These are phyloP conservation scores for Hypocryptadius cinnamomeus DNA, from an alignment of 2,113 vertebrate genomes.

Conservation along the genomic window DNA sequence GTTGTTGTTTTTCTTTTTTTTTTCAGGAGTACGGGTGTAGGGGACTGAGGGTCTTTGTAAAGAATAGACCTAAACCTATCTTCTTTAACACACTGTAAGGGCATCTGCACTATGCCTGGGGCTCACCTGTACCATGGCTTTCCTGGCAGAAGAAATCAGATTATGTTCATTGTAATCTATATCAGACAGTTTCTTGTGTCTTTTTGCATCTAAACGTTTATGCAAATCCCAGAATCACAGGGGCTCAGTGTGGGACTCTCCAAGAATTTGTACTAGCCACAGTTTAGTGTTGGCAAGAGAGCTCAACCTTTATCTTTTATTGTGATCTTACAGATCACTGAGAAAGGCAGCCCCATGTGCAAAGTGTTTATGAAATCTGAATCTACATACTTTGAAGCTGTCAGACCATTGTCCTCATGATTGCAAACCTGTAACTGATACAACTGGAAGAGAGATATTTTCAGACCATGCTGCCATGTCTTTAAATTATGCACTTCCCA, in stretches of 20 bases:
- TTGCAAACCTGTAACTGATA: neutral
- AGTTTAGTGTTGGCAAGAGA: neutral
- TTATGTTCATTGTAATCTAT: neutral
- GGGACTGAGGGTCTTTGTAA: neutral
- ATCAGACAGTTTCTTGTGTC: neutral
- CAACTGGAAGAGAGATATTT: neutral
- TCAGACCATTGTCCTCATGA: neutral
- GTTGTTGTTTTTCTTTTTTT: neutral
- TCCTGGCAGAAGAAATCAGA: neutral
- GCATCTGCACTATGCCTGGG: neutral
- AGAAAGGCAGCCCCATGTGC: neutral
- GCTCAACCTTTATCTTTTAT: neutral
- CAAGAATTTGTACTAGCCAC: neutral
- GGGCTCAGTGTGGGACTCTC: neutral
- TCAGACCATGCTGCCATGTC: neutral
- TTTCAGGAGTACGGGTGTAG: neutral
- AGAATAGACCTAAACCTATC: neutral
- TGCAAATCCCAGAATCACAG: neutral
- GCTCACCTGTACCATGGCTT: neutral
- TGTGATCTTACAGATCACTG: neutral
- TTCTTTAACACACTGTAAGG: neutral
- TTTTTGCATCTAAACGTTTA: neutral
- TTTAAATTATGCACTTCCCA: neutral
- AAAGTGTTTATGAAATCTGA: neutral
- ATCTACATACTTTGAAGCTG: neutral